Percentiles rank a stretch among this genome's conserved stretches.
These are phyloP conservation scores for Lithobius niger DNA, from an alignment of 1,140 invertebrate genomes.

Conservation along the genomic window DNA sequence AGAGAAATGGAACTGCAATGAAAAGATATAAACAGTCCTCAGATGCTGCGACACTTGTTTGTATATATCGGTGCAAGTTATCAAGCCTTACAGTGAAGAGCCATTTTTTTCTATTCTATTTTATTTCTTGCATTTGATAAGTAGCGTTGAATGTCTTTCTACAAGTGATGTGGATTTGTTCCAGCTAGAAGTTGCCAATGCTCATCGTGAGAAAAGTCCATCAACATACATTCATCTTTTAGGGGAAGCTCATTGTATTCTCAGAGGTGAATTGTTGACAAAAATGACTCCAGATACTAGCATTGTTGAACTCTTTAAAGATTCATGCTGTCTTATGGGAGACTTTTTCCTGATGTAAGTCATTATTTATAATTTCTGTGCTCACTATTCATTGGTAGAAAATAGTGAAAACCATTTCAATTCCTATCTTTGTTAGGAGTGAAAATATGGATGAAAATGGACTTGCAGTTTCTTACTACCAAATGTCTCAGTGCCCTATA, in stretches of 20 bases:
- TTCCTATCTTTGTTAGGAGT: constrained; percentile 17
- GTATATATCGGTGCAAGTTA: not conserved
- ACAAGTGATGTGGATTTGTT: too few species aligned
- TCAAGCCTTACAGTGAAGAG: not conserved
- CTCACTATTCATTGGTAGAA: not conserved
- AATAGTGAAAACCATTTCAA: not conserved
- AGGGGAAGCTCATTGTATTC: constrained; percentile 41
- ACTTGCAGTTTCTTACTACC: constrained; percentile 44
- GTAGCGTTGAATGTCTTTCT: too few species aligned
- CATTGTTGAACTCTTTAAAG: constrained; percentile 35
- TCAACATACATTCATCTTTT: constrained; percentile 49
- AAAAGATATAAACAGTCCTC: too few species aligned
- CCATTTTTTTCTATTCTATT: too few species aligned
- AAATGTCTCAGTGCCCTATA: constrained; percentile 34
- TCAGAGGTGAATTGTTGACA: not conserved
- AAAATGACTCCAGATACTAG: not conserved
- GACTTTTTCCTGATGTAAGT: constrained; percentile 48
- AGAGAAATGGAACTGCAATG: too few species aligned
- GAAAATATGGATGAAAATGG: constrained; percentile 37
- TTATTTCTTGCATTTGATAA: too few species aligned
- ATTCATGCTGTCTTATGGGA: constrained; percentile 45
- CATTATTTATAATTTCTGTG: constrained; percentile 8
- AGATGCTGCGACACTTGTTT: too few species aligned
- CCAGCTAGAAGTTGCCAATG: constrained; percentile 44
- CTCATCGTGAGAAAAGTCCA: constrained; percentile 43